Conservation (phyloP, 2,113 vertebrate genomes). For the Mormyrus iriodes region DNA sequence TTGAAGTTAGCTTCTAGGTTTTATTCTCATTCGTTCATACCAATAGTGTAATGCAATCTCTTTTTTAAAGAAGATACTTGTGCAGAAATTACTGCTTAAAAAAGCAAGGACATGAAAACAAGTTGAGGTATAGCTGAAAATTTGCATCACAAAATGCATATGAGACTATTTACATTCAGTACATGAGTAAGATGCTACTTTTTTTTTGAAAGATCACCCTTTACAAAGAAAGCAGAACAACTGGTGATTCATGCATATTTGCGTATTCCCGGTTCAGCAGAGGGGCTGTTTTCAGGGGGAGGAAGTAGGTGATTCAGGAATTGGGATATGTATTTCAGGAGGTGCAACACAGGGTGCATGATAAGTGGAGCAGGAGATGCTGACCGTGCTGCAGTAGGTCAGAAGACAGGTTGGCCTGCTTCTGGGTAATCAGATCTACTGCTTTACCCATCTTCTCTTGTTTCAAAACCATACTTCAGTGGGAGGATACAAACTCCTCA, state of each 20-base stretch:
- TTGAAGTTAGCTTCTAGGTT: neutral
- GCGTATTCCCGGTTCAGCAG: neutral
- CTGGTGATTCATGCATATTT: slow-evolving; percentile 1
- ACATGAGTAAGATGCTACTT: neutral
- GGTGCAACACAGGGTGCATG: neutral
- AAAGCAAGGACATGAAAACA: neutral
- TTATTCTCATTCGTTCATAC: neutral
- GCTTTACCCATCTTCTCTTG: neutral
- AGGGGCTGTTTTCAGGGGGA: neutral
- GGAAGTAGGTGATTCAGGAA: neutral
- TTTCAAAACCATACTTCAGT: neutral
- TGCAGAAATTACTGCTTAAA: neutral
- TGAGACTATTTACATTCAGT: neutral
- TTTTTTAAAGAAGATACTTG: neutral
- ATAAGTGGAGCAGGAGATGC: neutral
- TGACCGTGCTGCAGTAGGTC: neutral
- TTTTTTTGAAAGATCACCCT: neutral
- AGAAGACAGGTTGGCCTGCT: neutral
- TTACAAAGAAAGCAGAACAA: neutral
- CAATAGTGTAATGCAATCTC: neutral
- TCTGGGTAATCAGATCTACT: neutral
- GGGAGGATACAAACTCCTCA: neutral
- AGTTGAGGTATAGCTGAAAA: neutral
- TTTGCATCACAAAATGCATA: neutral
- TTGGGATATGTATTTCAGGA: neutral